These are phyloP conservation scores for Pollenia griseotomentosa DNA, from an alignment of 2,888 invertebrate genomes.

Conservation along the genomic window DNA sequence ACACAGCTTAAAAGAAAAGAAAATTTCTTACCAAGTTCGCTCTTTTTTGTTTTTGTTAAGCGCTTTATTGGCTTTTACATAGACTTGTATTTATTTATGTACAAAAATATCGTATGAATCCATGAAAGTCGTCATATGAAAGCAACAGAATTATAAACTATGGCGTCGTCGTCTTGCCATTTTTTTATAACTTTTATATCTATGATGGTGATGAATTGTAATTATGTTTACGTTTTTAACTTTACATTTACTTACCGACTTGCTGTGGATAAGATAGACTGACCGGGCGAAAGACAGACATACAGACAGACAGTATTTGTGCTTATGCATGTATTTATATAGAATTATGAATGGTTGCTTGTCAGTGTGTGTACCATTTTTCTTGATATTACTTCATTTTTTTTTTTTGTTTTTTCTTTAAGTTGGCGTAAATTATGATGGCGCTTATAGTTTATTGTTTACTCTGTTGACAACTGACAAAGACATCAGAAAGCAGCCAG, in stretches of 20 bases:
- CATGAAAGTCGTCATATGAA: slow-evolving; percentile 36
- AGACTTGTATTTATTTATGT: slow-evolving; percentile 25
- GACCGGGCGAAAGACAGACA: too few relatives aligned
- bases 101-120: background rate
- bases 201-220: slow-evolving; percentile 71
- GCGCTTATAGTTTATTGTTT: slow-evolving; percentile 69
- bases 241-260: slow-evolving; percentile 64
- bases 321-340: slow-evolving; percentile 36
- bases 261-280: slow-evolving; percentile 52
- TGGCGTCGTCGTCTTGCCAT: slow-evolving; percentile 54
- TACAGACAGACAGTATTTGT: background rate
- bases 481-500: slow-evolving; percentile 34
- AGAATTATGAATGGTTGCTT: slow-evolving; percentile 63
- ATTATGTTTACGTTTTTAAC: slow-evolving; percentile 71
- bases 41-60: slow-evolving; percentile 2
- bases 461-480: slow-evolving; percentile 64
- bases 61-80: slow-evolving; percentile 30
- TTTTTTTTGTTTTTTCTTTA: slow-evolving; percentile 3
- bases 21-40: slow-evolving; percentile 42
- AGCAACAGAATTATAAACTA: slow-evolving; percentile 59
- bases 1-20: slow-evolving; percentile 41
- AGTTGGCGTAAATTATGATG: slow-evolving; percentile 70
- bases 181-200: slow-evolving; percentile 53
- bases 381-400: background rate
- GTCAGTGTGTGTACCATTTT: slow-evolving; percentile 2